Evolutionary conservation across 1,140 invertebrate genomes (phyloP), one percentile per base, ranked within the genome.

Genomic region (Aphaenogaster floridana): DNA sequence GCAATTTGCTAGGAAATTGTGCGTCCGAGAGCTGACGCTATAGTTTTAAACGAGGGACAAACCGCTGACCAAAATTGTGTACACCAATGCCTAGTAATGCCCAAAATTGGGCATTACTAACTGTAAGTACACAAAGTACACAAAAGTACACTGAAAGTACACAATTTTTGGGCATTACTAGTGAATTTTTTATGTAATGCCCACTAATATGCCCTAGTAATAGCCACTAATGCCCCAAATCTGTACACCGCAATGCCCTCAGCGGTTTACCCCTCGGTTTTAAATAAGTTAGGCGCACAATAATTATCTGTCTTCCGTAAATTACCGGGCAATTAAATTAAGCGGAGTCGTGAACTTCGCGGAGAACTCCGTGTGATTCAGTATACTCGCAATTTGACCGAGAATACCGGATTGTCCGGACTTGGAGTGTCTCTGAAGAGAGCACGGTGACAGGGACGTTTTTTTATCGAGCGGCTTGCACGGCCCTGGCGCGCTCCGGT

Each of bases 401-500:
- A 59, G 52, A 83, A 72, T 83, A 59, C n/a, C 13, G 39, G 39
- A 34, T 83, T 42, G 48, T 39, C 36, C 52, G 39, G 50, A 45
- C 52, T 72, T 17, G 21, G 79, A 34, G 79, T n/a, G 66, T 34
- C 36, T 54, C n/a, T 45, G 21, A 83, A 83, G 50, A 71, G 80
- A 17, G 48, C 54, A 15, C 42, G 68, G 39, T 45, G 80, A 61
- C 69, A 74, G 80, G 68, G n/a, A 61, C 80, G 69, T 76, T 84
- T 76, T 72, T 76, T 63, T 63, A 34, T 54, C 42, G 42, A 57
- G 28, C 80, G 28, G 15, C 42, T 39, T 63, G 76, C 72, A 93
- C 74, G 92, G 87, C 91, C 90, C 90, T 91, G 90, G 91, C 87
- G 88, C 90, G 92, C 87, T 88, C 77, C 78, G 91, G 90, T 94